Base-by-base conservation (phyloP, 2,797 vertebrate species). In the Enteromius thamalakanensis region DNA sequence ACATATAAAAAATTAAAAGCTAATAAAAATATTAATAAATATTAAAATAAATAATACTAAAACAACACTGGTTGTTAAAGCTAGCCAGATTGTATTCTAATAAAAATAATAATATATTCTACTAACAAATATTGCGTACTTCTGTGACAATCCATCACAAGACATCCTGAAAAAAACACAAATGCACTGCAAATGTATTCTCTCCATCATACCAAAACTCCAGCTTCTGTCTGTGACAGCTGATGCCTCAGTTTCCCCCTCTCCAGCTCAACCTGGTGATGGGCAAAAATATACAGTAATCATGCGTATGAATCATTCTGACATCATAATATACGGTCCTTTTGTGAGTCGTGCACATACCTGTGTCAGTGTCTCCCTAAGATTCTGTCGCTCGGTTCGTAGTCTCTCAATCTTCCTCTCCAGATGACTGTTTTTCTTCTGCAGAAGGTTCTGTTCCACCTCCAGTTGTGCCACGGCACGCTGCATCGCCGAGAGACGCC, bases 401-500 rank as follows among this genome's bases (percentile, higher is more conserved):
- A 91, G 86, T 26, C 83, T 86, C 29, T 87, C 80, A 2, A 81
- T 58, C 7, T 87, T 88, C 67, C 83, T 86, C 49, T 91, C 89
- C 29, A 91, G 90, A 3, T 85, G 87, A 51, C 26, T 15, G 58
- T 87, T 90, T 55, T 76, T 87, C 23, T 78, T 83, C 75, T 87
- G 87, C 26, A 90, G 84, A 78, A 80, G 83, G 19, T 55, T 79
- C 49, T 88, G 82, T 29, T 88, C 83, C 64, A 89, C 65, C 82
- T 90, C 89, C 45, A 90, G 86, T 74, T 87, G 83, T 23, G 90
- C 89, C 76, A 91, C 89, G 6, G 86, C 86, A 32, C 17, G 85
- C 82, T 94, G 93, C 64, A 94, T 89, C 8, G 89, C 82, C 4
- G 26, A 3, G 55, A 95, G 85, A 11, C 94, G 85, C 64, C 86